Conservation (phyloP, 2,888 invertebrate genomes). For the Lumbricus terrestris region DNA sequence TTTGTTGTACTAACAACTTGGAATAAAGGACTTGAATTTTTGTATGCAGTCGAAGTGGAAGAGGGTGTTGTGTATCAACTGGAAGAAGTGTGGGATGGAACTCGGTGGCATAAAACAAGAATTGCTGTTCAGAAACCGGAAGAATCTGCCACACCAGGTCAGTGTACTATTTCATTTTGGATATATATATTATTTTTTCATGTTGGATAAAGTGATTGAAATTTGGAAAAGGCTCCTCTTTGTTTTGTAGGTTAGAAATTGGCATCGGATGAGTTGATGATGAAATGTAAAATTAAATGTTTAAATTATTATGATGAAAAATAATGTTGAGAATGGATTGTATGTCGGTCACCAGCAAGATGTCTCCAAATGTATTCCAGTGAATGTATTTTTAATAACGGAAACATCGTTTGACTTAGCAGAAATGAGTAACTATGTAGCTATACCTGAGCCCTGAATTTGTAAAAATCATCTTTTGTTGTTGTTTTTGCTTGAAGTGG, state of each 20-base stretch:
- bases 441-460: background rate
- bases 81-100: slow-evolving; percentile 37
- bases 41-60: slow-evolving; percentile 14
- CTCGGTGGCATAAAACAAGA: slow-evolving; percentile 50
- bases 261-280: no score
- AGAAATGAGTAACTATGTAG: background rate
- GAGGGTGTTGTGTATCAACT: slow-evolving; percentile 31
- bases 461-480: no score
- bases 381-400: background rate
- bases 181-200: no score
- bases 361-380: background rate
- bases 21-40: background rate
- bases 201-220: no score
- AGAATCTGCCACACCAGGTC: background rate
- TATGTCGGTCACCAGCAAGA: background rate
- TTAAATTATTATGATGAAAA: no score
- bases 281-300: no score
- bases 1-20: background rate
- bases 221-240: no score
- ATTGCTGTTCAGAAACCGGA: slow-evolving; percentile 10
- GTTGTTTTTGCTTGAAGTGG: background rate
- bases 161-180: background rate
- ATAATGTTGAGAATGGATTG: no score
- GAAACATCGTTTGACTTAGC: background rate
- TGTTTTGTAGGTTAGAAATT: no score